These are phyloP conservation scores for Cochlearius cochlearius DNA, from an alignment of 2,113 vertebrate species.

Conservation along the genomic window DNA sequence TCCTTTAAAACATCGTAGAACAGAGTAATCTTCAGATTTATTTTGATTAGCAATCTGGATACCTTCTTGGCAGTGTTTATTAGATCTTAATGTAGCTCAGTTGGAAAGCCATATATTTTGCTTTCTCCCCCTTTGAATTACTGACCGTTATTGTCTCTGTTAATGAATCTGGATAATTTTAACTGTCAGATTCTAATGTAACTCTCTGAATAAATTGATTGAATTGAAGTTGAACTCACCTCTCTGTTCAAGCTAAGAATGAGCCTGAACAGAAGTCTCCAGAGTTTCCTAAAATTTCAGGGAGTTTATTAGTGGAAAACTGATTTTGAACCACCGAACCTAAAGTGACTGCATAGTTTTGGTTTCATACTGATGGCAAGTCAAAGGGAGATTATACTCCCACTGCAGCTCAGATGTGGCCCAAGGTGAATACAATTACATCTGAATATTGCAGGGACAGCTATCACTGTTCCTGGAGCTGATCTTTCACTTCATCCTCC, in stretches of 20 bases:
- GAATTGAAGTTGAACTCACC: conserved; percentile 7
- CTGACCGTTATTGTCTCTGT: conserved; percentile 35
- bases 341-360: background rate
- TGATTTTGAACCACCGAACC: conserved; percentile 39
- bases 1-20: conserved; percentile 16
- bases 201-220: conserved; percentile 20
- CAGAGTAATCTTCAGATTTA: conserved; percentile 57
- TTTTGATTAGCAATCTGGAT: conserved; percentile 65
- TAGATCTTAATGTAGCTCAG: conserved; percentile 14
- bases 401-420: background rate
- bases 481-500: background rate
- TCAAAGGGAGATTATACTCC: background rate
- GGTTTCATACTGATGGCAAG: background rate
- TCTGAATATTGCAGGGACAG: background rate
- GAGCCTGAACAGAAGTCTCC: conserved; percentile 42
- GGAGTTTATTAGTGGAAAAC: conserved; percentile 28
- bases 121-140: conserved; percentile 45
- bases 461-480: background rate
- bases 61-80: conserved; percentile 64
- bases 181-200: conserved; percentile 46
- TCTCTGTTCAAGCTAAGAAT: conserved; percentile 15
- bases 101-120: conserved; percentile 48
- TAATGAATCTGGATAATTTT: conserved; percentile 66
- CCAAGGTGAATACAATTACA: background rate
- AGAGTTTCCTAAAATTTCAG: conserved; percentile 35